Conservation (phyloP, 2,113 vertebrate species). For the Sander vitreus region DNA sequence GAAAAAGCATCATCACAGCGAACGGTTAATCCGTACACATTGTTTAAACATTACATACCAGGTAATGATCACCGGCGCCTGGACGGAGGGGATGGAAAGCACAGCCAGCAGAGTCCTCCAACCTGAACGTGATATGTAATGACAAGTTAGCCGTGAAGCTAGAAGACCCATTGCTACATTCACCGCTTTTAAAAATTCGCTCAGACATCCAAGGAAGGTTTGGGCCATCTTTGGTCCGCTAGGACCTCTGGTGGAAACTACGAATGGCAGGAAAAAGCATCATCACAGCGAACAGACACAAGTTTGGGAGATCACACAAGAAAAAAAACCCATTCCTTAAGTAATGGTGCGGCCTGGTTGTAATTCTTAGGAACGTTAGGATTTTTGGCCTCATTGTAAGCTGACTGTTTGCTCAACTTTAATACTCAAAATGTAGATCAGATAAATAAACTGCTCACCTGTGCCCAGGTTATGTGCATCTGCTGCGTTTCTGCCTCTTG, state of each 20-base stretch:
- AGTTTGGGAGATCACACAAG: too few relatives aligned
- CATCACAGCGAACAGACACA: slow-evolving; percentile 55
- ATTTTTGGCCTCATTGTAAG: too few relatives aligned
- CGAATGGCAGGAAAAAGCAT: slow-evolving; percentile 64
- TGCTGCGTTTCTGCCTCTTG: too few relatives aligned
- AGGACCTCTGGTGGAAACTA: slow-evolving; percentile 73
- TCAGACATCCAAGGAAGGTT: slow-evolving; percentile 80
- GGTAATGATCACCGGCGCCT: neutral
- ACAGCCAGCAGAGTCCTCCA: rapidly evolving
- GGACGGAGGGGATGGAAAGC: too few relatives aligned
- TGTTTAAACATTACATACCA: neutral
- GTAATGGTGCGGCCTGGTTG: too few relatives aligned
- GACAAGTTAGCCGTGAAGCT: neutral
- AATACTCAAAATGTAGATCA: too few relatives aligned
- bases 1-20: slow-evolving; percentile 65
- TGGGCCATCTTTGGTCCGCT: slow-evolving; percentile 58
- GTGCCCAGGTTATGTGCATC: too few relatives aligned
- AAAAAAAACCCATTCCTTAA: too few relatives aligned
- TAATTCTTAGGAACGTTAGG: too few relatives aligned
- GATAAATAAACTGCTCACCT: too few relatives aligned
- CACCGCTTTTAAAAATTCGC: slow-evolving; percentile 30
- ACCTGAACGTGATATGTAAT: neutral
- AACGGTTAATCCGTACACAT: neutral
- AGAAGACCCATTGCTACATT: too few relatives aligned
- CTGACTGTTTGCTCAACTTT: too few relatives aligned